These are phyloP conservation scores for Odontocolon sp. DNA, from an alignment of 2,888 invertebrate genomes.

Conservation along the genomic window DNA sequence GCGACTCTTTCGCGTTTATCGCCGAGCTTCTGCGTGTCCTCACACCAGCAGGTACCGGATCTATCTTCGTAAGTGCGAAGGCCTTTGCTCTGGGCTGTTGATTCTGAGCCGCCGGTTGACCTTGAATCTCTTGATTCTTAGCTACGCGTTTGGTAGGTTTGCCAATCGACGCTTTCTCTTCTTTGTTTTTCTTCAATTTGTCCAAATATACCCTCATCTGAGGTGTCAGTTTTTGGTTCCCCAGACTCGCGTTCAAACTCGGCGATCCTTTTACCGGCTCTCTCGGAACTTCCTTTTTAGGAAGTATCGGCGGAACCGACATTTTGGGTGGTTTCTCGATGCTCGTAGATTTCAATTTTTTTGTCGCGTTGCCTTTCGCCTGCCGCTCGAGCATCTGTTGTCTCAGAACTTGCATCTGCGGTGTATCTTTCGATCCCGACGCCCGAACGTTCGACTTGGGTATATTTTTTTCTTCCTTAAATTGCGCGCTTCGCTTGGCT, in stretches of 20 bases:
- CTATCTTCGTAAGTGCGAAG: too few relatives aligned
- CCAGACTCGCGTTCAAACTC: not conserved
- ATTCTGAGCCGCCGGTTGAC: too few relatives aligned
- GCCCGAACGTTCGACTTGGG: not conserved
- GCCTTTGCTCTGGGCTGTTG: too few relatives aligned
- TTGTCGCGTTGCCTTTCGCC: constrained; percentile 40
- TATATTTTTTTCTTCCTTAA: not conserved
- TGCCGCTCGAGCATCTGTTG: constrained; percentile 65
- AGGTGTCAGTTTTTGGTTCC: constrained; percentile 59
- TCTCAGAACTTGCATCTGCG: constrained; percentile 67
- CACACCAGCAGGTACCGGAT: too few relatives aligned
- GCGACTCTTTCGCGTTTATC: not conserved
- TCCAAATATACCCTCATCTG: constrained; percentile 67
- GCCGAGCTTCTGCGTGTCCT: constrained; percentile 16
- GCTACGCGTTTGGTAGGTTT: not conserved
- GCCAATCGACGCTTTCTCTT: constrained; percentile 5
- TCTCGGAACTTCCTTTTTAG: constrained; percentile 7
- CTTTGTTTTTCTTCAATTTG: constrained; percentile 55
- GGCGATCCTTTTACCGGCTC: not conserved
- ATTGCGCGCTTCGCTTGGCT: constrained; percentile 54
- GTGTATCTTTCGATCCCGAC: constrained; percentile 65
- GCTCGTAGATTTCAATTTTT: too few relatives aligned
- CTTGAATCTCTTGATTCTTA: constrained; percentile 1
- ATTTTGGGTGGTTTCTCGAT: not conserved
- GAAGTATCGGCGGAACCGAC: not conserved